Conservation (phyloP, 2,888 invertebrate species). For the Scelioninae gen. 1 region DNA sequence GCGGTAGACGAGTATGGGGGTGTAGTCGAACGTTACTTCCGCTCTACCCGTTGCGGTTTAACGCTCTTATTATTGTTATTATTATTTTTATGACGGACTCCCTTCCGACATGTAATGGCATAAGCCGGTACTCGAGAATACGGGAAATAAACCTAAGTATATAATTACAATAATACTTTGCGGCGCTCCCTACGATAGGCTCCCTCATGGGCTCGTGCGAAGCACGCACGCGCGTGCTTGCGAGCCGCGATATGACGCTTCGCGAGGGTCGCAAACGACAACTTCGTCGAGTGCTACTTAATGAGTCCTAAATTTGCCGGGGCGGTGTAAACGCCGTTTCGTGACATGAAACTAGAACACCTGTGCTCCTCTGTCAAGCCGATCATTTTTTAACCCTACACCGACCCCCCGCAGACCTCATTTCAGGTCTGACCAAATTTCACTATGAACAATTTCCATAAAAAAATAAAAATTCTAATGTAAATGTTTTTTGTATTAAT, state of each 20-base stretch:
- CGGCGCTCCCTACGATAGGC: constrained; percentile 71
- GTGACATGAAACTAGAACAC: constrained; percentile 63
- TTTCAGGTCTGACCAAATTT: too few species aligned
- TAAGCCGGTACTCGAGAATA: constrained; percentile 76
- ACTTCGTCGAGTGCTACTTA: constrained; percentile 76
- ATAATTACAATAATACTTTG: constrained; percentile 84
- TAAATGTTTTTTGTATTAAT: too few species aligned
- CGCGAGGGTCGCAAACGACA: constrained; percentile 66
- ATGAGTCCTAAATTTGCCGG: constrained; percentile 79
- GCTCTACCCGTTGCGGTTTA: constrained; percentile 80
- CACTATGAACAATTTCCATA: too few species aligned
- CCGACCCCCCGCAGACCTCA: constrained; percentile 16
- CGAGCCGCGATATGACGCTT: constrained; percentile 57
- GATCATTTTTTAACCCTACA: constrained; percentile 42
- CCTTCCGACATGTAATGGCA: constrained; percentile 77
- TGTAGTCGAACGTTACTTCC: constrained; percentile 76
- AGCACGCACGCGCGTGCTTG: constrained; percentile 62
- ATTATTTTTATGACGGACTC: constrained; percentile 81
- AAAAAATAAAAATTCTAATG: too few species aligned
- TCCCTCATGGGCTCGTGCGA: constrained; percentile 61
- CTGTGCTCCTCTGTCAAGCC: constrained; percentile 59
- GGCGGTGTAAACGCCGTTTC: constrained; percentile 65
- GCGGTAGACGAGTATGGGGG: constrained; percentile 58
- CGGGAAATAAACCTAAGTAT: constrained; percentile 84
- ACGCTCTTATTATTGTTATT: constrained; percentile 81